Percentiles rank a stretch among this genome's conserved stretches.
Evolutionary conservation across 2,797 vertebrate genomes (phyloP).

Genomic region (Dallia pectoralis): DNA sequence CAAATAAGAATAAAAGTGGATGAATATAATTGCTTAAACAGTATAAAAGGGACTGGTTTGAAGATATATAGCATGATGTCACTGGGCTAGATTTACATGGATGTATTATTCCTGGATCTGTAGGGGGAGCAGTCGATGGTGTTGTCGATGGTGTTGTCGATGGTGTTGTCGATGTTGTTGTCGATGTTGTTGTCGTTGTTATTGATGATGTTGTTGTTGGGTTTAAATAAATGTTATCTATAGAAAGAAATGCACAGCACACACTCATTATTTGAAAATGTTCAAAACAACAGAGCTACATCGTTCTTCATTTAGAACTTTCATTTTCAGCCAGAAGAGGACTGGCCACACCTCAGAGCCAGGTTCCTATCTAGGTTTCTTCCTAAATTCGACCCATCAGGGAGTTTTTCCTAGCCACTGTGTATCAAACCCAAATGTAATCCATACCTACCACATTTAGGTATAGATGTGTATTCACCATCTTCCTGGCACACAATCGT

Average conservation of each 20-base stretch:
- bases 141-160: no score
- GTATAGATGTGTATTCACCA: conserved; percentile 47
- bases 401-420: no score
- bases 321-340: no score
- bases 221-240: background rate
- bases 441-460: conserved; percentile 61
- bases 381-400: no score
- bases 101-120: conserved; percentile 43
- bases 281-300: no score
- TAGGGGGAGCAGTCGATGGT: conserved; percentile 17
- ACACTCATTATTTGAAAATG: background rate
- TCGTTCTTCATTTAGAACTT: background rate
- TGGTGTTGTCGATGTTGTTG: conserved; percentile 1
- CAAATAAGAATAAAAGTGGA: background rate
- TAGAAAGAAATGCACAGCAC: background rate
- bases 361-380: no score
- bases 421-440: background rate
- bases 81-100: background rate
- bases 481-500: conserved; percentile 31
- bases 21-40: background rate
- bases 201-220: background rate
- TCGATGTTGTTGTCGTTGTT: background rate
- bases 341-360: no score
- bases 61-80: no score
- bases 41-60: no score